Evolutionary conservation across 1,140 invertebrate species (phyloP).

Genomic region (Lucilia cuprina): DNA sequence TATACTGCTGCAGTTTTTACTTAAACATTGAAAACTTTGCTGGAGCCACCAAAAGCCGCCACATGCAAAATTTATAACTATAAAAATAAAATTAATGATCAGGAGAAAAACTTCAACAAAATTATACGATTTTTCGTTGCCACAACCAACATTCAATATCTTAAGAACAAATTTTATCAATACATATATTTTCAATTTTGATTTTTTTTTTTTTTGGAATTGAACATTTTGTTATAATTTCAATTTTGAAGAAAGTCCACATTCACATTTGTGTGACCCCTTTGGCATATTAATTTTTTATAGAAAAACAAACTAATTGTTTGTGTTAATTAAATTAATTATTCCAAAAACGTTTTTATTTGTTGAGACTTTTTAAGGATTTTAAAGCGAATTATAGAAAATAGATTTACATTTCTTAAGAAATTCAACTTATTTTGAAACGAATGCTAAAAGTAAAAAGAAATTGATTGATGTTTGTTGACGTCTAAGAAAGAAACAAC

Average conservation of each 20-base stretch:
- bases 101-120: background rate
- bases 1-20: no score
- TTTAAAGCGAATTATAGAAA: background rate
- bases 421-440: background rate
- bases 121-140: background rate
- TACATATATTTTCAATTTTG: background rate
- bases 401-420: background rate
- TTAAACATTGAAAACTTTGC: background rate
- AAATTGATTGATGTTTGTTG: background rate
- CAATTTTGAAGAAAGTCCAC: background rate
- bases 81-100: background rate
- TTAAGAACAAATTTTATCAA: background rate
- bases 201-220: background rate
- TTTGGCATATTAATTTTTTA: background rate
- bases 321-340: background rate
- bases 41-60: background rate
- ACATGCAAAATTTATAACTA: background rate
- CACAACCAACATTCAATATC: background rate
- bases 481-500: no score
- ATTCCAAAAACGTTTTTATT: background rate
- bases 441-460: no score
- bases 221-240: background rate
- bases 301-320: background rate
- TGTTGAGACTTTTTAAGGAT: background rate
- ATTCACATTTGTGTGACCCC: background rate